A percentile compares a stretch with the other conserved stretches of the same genome.
Evolutionary conservation across 2,888 invertebrate genomes (phyloP).

Genomic region (Nysson spinosus): DNA sequence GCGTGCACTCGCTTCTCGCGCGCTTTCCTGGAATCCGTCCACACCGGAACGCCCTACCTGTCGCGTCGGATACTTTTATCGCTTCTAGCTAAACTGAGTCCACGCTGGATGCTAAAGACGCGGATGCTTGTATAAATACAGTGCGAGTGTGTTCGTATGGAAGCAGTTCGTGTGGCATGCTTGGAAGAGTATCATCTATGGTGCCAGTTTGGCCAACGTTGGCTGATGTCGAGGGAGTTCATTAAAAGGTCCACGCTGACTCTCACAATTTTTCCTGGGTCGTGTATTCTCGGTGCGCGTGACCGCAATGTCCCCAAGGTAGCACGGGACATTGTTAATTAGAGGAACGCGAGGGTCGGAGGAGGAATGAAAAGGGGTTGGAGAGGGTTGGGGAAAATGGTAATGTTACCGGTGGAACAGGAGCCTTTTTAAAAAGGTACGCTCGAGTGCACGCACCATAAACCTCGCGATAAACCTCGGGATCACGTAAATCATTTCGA

Average conservation of each 20-base stretch:
- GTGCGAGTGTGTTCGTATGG: no score
- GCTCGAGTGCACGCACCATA: slow-evolving; percentile 28
- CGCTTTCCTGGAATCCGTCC: no score
- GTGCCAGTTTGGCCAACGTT: slow-evolving; percentile 41
- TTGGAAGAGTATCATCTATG: slow-evolving; percentile 37
- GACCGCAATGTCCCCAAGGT: slow-evolving; percentile 1
- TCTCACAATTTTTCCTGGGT: neutral
- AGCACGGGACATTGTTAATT: slow-evolving; percentile 20
- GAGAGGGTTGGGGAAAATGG: neutral
- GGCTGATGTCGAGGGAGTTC: slow-evolving; percentile 21
- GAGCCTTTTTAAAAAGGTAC: slow-evolving; percentile 23
- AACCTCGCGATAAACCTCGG: slow-evolving; percentile 41
- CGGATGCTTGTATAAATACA: neutral
- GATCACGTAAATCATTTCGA: slow-evolving; percentile 38
- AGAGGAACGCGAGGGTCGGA: neutral
- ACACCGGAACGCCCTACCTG: no score
- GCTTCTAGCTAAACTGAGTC: no score
- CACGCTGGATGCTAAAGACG: no score
- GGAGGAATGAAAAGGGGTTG: neutral
- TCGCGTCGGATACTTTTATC: no score
- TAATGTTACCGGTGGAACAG: neutral
- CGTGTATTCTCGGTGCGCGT: neutral
- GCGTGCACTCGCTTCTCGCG: no score
- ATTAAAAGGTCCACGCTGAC: slow-evolving; percentile 38
- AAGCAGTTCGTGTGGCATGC: slow-evolving; percentile 31